phyloP scores from a whole-genome alignment of 2,888 invertebrate species.

The Agrotis exclamationis region DNA sequence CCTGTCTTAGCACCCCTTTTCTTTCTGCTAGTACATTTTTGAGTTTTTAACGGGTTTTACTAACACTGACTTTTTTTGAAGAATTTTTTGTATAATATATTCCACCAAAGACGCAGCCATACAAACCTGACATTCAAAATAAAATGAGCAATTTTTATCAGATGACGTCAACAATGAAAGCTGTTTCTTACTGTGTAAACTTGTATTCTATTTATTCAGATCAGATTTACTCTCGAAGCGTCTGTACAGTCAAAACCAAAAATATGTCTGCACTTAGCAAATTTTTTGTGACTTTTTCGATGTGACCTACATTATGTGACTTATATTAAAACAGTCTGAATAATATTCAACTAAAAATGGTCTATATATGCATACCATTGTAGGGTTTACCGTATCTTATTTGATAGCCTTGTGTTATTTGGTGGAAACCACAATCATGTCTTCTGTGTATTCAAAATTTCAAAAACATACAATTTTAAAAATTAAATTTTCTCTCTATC shows the following conservation, averaged over 20 bases:
- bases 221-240: slow-evolving; percentile 31
- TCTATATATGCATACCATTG: too few species aligned
- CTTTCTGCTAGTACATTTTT: too few species aligned
- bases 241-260: slow-evolving; percentile 9
- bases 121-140: background rate
- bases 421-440: too few species aligned
- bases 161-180: background rate
- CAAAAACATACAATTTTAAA: background rate
- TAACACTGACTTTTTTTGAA: background rate
- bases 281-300: background rate
- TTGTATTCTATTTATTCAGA: slow-evolving; percentile 24
- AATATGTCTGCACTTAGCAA: background rate
- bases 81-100: background rate
- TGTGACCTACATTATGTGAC: background rate
- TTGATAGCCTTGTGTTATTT: too few species aligned
- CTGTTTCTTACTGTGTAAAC: background rate
- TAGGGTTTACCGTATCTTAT: too few species aligned
- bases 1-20: too few species aligned
- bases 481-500: background rate
- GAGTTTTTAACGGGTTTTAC: too few species aligned
- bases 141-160: slow-evolving; percentile 10
- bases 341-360: too few species aligned
- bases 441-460: background rate
- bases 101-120: too few species aligned
- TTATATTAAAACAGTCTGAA: too few species aligned